Percentiles rank a stretch among this genome's conserved stretches.
Evolutionary conservation across 2,888 invertebrate genomes (phyloP).

Genomic region (Thyatira batis): DNA sequence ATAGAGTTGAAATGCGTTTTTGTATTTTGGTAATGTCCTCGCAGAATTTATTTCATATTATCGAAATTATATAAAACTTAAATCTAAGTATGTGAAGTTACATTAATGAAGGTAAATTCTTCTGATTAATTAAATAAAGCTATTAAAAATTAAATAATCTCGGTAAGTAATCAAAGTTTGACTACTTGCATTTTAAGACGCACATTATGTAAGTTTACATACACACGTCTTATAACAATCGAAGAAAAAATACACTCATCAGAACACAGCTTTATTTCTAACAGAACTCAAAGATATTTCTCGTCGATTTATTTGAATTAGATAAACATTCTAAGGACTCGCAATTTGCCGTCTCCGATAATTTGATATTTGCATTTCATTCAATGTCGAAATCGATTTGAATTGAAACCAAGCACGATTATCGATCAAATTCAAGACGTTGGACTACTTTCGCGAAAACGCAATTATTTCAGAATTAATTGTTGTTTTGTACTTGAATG

Average conservation of each 20-base stretch:
- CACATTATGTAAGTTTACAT: no score
- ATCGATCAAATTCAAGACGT: slow-evolving; percentile 26
- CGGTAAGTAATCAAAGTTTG: neutral
- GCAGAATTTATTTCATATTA: no score
- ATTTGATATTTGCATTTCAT: slow-evolving; percentile 43
- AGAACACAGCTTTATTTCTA: neutral
- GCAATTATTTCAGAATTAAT: slow-evolving; percentile 16
- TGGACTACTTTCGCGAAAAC: slow-evolving; percentile 28
- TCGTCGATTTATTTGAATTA: slow-evolving; percentile 18
- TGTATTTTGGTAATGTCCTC: no score
- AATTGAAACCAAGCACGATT: slow-evolving; percentile 35
- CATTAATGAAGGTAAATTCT: no score
- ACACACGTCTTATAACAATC: no score
- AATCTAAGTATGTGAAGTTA: no score
- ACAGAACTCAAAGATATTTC: neutral
- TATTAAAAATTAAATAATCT: no score
- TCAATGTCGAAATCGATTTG: slow-evolving; percentile 35
- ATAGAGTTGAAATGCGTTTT: no score
- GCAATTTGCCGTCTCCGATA: slow-evolving; percentile 18
- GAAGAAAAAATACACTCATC: neutral
- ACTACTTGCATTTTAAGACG: neutral
- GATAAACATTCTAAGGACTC: slow-evolving; percentile 34
- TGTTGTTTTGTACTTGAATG: neutral
- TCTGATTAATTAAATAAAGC: no score
- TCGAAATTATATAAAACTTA: no score